Percentiles rank a stretch among this genome's conserved stretches.
Evolutionary conservation across 37 sponge, comb jelly and placozoan species (phyloP).

Genomic region (Spongilla lacustris): DNA sequence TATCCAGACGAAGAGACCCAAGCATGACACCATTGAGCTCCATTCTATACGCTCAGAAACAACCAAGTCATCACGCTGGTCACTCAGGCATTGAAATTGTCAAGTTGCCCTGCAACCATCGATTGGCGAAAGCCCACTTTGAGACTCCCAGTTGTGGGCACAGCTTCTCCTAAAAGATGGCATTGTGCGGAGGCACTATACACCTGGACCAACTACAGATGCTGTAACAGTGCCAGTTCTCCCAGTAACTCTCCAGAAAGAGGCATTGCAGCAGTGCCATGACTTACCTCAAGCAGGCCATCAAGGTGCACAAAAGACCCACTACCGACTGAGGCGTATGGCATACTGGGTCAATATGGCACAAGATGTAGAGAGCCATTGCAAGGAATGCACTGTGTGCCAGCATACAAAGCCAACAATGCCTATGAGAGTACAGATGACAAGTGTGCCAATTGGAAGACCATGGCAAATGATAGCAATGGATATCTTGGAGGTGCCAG

Average conservation of each 20-base stretch:
- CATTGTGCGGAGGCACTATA: slow-evolving; percentile 39
- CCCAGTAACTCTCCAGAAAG: not conserved
- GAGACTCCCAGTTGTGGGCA: slow-evolving; percentile 37
- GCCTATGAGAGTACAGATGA: slow-evolving; percentile 25
- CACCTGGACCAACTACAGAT: slow-evolving; percentile 23
- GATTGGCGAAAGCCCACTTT: slow-evolving; percentile 35
- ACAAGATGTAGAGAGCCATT: slow-evolving; percentile 35
- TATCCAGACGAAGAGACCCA: slow-evolving; percentile 23
- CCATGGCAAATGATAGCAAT: slow-evolving; percentile 56
- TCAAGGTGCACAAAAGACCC: slow-evolving; percentile 60
- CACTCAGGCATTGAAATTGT: not conserved
- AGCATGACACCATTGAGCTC: no score
- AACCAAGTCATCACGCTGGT: not conserved
- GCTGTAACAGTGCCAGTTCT: slow-evolving; percentile 32
- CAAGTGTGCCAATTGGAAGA: slow-evolving; percentile 25
- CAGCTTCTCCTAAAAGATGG: slow-evolving; percentile 45
- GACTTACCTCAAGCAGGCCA: slow-evolving; percentile 53
- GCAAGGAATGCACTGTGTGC: slow-evolving; percentile 47
- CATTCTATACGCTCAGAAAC: not conserved
- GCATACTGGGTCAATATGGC: slow-evolving; percentile 71
- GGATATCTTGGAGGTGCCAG: slow-evolving; percentile 41
- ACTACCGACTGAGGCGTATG: slow-evolving; percentile 19
- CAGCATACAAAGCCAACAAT: slow-evolving; percentile 26
- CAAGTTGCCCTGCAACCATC: not conserved
- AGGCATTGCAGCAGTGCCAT: slow-evolving; percentile 19